Percentiles rank a stretch among this genome's conserved stretches.
These are phyloP conservation scores for Delichon dasypus DNA, from an alignment of 2,797 vertebrate genomes.

Conservation along the genomic window DNA sequence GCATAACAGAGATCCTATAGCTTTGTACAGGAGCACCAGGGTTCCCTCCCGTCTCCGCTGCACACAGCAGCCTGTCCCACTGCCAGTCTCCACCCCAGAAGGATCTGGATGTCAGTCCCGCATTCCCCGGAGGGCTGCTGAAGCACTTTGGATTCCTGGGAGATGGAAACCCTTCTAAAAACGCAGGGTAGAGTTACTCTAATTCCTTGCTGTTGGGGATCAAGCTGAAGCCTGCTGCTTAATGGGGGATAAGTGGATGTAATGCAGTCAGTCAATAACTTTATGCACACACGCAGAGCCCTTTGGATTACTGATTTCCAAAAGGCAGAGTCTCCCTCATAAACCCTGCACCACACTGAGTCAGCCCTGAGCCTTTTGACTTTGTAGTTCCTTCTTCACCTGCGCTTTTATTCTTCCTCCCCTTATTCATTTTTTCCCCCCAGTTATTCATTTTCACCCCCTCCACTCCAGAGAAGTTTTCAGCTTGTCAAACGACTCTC, in stretches of 20 bases:
- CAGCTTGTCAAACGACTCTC: slow-evolving; percentile 34
- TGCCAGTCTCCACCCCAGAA: neutral
- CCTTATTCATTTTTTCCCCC: neutral
- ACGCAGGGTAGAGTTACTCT: slow-evolving; percentile 38
- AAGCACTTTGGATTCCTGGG: slow-evolving; percentile 40
- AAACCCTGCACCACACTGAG: slow-evolving; percentile 28
- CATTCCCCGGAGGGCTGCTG: slow-evolving; percentile 35
- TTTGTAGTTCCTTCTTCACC: slow-evolving; percentile 31
- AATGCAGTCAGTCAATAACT: slow-evolving; percentile 59
- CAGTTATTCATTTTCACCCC: neutral
- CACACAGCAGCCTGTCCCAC: slow-evolving; percentile 1
- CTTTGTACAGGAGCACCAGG: neutral
- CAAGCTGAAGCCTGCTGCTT: slow-evolving; percentile 44
- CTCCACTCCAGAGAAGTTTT: neutral
- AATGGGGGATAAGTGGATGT: slow-evolving; percentile 61
- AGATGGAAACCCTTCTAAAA: slow-evolving; percentile 58
- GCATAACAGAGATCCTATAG: slow-evolving; percentile 5
- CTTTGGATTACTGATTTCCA: slow-evolving; percentile 41
- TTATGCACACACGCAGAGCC: neutral
- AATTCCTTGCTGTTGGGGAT: slow-evolving; percentile 57
- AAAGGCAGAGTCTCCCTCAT: slow-evolving; percentile 6
- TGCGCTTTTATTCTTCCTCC: neutral
- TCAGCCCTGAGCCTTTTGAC: slow-evolving; percentile 46
- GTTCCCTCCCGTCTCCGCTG: neutral
- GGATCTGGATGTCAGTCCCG: slow-evolving; percentile 27